Evolutionary conservation across 2,797 vertebrate species (phyloP), one percentile per base, ranked within the genome.

Genomic region (Diceros bicornis): DNA sequence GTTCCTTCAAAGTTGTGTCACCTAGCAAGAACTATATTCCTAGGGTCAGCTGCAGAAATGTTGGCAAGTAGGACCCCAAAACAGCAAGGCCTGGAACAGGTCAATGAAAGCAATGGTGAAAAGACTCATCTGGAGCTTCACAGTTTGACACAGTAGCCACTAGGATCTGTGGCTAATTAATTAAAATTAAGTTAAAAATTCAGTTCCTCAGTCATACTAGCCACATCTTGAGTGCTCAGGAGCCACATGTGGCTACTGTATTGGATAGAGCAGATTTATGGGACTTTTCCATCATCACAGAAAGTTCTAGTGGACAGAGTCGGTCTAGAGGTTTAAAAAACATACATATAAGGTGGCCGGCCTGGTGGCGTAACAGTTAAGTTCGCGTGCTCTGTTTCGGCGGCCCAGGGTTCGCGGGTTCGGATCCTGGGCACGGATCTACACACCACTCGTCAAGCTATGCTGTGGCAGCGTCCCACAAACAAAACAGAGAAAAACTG

Each of bases 261-360:
- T 17, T 41, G 44, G 1, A 69, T 1, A 64, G 12, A 41, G 6
- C 1, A 61, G 8, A 92, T 47, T 47, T 61, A 50, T 7, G 41
- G 32, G 66, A 75, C 6, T 57, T 75, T 52, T 37, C 16, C 27
- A 94, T 18, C 64, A 83, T 25, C 12, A 62, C 2, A 64, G 27
- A 89, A 90, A 91, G 18, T 14, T 94, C 64, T 47, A 59, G 78
- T 37, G 37, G 29, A n/a, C 12, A 50, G 44, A 18, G 18, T 2
- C 75, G 7, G 14, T 83, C 47, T 61, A 57, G 11, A 82, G 6
- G 8, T 55, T 96, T 37, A 71, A 78, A 96, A 95, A 57, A 37
- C 37, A 37, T 37, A 37, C 37, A 41, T 41, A 4, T 5, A 41
- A 41, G 41, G 41, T 41, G 41, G 41, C 41, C 41, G 41, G 41